These are phyloP conservation scores for Eriocheir sinensis DNA, from an alignment of 1,140 invertebrate species.

Conservation along the genomic window DNA sequence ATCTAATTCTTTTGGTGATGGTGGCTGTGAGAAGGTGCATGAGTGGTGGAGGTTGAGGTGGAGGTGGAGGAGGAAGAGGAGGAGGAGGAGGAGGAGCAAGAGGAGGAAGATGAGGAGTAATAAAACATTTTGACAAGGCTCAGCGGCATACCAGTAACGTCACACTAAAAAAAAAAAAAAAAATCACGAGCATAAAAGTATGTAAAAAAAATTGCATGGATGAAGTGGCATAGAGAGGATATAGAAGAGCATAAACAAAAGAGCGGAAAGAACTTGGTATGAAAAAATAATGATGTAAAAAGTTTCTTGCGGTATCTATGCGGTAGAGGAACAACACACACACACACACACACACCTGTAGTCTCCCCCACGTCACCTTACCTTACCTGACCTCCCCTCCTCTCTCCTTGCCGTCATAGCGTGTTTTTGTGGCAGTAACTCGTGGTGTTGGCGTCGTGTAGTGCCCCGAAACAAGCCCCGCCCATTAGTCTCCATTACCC, in stretches of 20 bases:
- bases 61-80: background rate
- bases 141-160: background rate
- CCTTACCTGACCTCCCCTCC: too few species aligned
- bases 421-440: too few species aligned
- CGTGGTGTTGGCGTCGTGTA: too few species aligned
- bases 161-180: background rate
- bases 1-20: background rate
- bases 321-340: too few species aligned
- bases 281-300: background rate
- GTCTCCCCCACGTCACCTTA: too few species aligned
- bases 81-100: too few species aligned
- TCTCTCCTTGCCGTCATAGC: too few species aligned
- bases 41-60: background rate
- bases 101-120: background rate
- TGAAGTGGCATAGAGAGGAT: background rate
- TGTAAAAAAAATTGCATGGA: background rate
- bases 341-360: too few species aligned
- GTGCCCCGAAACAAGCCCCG: too few species aligned
- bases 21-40: background rate
- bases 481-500: background rate
- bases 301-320: too few species aligned
- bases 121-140: too few species aligned
- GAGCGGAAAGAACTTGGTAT: background rate
- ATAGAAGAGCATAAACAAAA: background rate
- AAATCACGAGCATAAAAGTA: background rate